Evolutionary conservation across 2,113 vertebrate species (phyloP), one percentile per base, ranked within the genome.

Genomic region (Australoheros scitulus): DNA sequence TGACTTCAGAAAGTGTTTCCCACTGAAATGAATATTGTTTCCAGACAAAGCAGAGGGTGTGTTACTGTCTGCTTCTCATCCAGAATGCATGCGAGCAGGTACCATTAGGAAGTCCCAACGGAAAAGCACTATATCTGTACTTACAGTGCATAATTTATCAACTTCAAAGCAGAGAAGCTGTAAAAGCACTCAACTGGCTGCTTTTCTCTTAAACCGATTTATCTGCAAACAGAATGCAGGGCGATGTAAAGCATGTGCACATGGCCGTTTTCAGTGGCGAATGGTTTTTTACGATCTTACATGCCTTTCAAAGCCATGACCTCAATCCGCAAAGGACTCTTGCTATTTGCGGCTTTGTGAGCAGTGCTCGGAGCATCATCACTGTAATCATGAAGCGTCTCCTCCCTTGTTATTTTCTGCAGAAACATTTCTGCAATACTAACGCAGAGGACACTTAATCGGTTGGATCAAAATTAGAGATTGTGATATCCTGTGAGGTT

Each of bases 21-120:
- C 78, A 55, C 81, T 88, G 22, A 83, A 91, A 81, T 65, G 60
- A 87, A 86, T 85, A 86, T 87, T 87, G 87, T 90, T 92, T 90
- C 82, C 86, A 92, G 90, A 92, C 91, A 92, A 91, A 93, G 88
- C 81, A 61, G 26, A 61, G 26, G 89, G 86, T 36, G 90, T 88
- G 78, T 75, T 78, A 13, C 60, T 86, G 80, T 90, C 85, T 90
- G 83, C 83, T 87, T 87, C 80, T 82, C 14, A 9, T 85, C 85
- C 88, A 89, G 24, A 79, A n/a, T 26, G 4, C 83, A 74, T 80
- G 61, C 17, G 38, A 81, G 38, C 74, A 90, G 87, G 91, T 91
- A 75, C 76, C 78, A 58, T 68, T 77, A 84, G 85, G 84, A 86
- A 91, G 18, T 84, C 87, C 86, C 92, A 86, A 13, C 88, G 90